Conservation (phyloP, 2,888 invertebrate species). For the Harmothoe impar region DNA sequence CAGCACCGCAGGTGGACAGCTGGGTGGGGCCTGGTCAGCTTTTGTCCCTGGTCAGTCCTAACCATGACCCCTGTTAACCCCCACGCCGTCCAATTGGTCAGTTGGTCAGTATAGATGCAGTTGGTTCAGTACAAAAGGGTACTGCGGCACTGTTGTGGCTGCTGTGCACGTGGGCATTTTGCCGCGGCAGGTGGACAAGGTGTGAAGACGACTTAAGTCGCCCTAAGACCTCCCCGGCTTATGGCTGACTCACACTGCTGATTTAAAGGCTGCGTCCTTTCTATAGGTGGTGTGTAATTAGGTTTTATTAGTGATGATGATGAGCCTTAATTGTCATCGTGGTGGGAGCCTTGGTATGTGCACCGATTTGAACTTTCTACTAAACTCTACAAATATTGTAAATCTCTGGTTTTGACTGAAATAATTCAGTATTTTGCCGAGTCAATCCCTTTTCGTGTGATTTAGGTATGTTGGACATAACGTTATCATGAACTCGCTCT, state of each 20-base stretch:
- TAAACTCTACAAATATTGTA: too few relatives aligned
- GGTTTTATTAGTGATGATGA: not conserved
- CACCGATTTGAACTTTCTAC: too few relatives aligned
- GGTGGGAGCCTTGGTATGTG: too few relatives aligned
- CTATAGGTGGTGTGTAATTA: not conserved
- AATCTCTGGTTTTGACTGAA: too few relatives aligned
- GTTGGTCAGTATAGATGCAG: not conserved
- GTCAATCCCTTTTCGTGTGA: too few relatives aligned
- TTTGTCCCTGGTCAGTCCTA: not conserved
- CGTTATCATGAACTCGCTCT: too few relatives aligned
- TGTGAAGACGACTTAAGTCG: not conserved
- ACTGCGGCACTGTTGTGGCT: not conserved
- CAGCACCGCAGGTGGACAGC: not conserved
- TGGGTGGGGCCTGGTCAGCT: not conserved
- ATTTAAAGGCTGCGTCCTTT: not conserved
- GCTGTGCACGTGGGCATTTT: not conserved
- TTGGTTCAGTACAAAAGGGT: not conserved
- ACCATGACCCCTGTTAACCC: constrained; percentile 24
- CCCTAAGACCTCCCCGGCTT: not conserved
- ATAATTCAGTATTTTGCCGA: too few relatives aligned
- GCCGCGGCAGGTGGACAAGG: not conserved
- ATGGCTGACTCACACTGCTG: not conserved
- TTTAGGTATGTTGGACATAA: too few relatives aligned
- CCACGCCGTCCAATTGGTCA: not conserved
- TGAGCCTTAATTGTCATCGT: too few relatives aligned